Percentiles rank a stretch among this genome's conserved stretches.
Conservation (phyloP, 2,888 invertebrate species). For the Gortyna flavago region DNA sequence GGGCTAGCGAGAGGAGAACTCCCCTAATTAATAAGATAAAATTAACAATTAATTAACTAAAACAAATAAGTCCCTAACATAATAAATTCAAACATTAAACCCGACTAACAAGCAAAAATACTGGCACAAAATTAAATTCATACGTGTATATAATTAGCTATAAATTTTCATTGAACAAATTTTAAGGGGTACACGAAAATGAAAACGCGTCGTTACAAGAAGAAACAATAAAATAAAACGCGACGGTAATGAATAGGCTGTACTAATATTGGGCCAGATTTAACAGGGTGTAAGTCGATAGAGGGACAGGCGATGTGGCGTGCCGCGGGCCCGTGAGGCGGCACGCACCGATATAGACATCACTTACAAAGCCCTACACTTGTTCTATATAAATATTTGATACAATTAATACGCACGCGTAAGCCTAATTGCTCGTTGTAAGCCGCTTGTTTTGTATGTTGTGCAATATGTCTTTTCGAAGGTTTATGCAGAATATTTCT, state of each 20-base stretch:
- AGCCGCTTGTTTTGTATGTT: constrained; percentile 25
- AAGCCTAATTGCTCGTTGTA: constrained; percentile 57
- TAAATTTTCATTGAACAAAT: constrained; percentile 79
- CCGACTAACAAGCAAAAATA: constrained; percentile 64
- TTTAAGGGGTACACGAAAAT: constrained; percentile 78
- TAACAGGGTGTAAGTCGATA: constrained; percentile 89
- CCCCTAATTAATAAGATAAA: constrained; percentile 34
- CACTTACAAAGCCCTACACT: constrained; percentile 76
- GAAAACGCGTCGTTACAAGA: constrained; percentile 75
- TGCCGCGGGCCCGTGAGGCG: constrained; percentile 76
- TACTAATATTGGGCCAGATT: constrained; percentile 88
- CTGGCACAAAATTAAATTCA: constrained; percentile 66
- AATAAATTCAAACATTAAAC: constrained; percentile 55
- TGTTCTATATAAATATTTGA: constrained; percentile 75
- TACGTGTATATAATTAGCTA: constrained; percentile 69
- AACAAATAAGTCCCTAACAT: constrained; percentile 37
- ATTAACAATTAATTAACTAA: constrained; percentile 42
- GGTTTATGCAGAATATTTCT: constrained; percentile 1
- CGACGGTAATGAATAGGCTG: constrained; percentile 86
- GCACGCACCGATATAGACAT: constrained; percentile 83
- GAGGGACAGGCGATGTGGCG: constrained; percentile 86
- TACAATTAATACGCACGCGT: constrained; percentile 69
- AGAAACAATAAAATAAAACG: constrained; percentile 85
- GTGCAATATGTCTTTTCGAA: constrained; percentile 19
- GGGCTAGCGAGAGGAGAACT: neutral